phyloP scores from a whole-genome alignment of 2,888 invertebrate genomes.

The Petrolisthes manimaculis region DNA sequence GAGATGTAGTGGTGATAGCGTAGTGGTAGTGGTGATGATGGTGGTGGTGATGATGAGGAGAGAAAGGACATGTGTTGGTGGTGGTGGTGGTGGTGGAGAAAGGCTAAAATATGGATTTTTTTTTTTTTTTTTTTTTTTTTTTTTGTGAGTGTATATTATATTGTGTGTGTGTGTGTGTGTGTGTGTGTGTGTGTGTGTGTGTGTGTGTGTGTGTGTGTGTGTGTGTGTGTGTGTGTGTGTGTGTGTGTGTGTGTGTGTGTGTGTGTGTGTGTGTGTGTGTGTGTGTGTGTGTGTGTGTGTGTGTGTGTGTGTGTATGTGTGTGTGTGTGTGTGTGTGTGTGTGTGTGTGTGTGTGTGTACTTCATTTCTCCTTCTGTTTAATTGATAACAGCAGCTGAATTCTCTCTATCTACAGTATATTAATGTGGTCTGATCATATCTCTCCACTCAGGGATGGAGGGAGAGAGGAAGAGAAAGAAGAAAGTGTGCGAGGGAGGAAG shows the following conservation, averaged over 20 bases:
- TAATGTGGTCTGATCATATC: conserved; percentile 14
- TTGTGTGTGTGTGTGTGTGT: too few species aligned
- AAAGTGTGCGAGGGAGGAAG: not conserved
- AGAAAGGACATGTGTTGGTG: too few species aligned
- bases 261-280: not conserved
- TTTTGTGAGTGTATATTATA: not conserved
- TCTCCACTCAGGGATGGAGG: conserved; percentile 13
- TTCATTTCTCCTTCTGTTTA: conserved; percentile 14
- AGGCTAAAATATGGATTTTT: too few species aligned
- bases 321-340: conserved; percentile 9
- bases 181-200: not conserved
- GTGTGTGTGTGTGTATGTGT: not conserved
- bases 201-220: not conserved
- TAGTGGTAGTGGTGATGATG: not conserved
- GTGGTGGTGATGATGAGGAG: too few species aligned
- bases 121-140: not conserved
- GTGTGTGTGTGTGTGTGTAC: conserved; percentile 21
- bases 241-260: conserved; percentile 18
- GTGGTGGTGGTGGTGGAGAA: too few species aligned
- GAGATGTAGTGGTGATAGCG: not conserved
- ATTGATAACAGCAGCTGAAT: conserved; percentile 20
- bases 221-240: conserved; percentile 25
- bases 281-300: not conserved
- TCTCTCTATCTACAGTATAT: too few species aligned
- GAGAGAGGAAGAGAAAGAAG: not conserved